Conservation (phyloP, 2,113 vertebrate genomes). For the Planiliza haematocheilus region DNA sequence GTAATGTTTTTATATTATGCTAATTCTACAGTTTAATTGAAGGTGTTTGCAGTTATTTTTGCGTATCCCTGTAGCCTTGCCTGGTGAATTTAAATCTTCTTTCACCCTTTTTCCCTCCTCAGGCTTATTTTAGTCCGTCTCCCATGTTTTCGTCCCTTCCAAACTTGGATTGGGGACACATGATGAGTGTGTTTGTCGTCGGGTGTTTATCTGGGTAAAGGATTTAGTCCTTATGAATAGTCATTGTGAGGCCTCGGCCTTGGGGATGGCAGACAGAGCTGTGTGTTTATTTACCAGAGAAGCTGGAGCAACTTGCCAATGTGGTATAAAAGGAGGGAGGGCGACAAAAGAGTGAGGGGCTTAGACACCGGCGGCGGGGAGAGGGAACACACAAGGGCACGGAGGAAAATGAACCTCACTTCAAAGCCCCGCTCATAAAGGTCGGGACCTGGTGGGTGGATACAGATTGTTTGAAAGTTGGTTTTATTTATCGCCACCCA, state of each 20-base stretch:
- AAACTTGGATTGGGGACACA: constrained; percentile 13
- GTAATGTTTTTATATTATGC: no score
- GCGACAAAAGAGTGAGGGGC: constrained; percentile 12
- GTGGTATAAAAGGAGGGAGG: constrained; percentile 16
- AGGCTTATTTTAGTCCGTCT: neutral
- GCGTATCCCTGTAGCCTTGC: no score
- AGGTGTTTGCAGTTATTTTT: no score
- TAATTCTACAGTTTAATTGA: no score
- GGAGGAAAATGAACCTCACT: constrained; percentile 27
- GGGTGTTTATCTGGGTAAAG: constrained; percentile 51
- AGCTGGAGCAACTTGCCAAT: constrained; percentile 10
- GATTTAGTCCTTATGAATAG: constrained; percentile 56
- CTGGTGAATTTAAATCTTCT: no score
- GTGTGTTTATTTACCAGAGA: constrained; percentile 57
- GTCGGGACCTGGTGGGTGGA: constrained; percentile 15
- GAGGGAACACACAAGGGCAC: constrained; percentile 7
- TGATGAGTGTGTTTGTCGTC: constrained; percentile 10
- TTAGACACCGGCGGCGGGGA: neutral
- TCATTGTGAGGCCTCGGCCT: constrained; percentile 47
- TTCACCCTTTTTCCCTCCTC: no score
- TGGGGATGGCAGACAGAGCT: constrained; percentile 40
- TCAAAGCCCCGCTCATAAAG: constrained; percentile 33
- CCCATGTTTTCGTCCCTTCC: neutral
- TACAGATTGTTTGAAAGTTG: constrained; percentile 33
- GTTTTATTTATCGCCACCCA: constrained; percentile 7